Base-by-base conservation (phyloP, 2,113 vertebrate genomes). In the Labeo rohita region DNA sequence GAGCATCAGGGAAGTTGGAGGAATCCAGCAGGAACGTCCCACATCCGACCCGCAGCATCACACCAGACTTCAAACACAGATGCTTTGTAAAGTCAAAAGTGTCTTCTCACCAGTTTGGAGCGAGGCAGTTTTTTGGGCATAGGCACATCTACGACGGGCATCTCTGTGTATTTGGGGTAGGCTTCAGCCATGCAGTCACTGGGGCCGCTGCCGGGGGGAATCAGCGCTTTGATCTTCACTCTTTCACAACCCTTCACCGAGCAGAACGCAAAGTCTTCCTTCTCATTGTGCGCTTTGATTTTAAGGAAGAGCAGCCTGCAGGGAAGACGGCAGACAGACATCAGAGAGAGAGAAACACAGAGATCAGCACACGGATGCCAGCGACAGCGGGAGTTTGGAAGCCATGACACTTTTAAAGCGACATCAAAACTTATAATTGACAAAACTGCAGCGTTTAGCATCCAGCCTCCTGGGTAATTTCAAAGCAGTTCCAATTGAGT, bases 171-270 rank as follows among this genome's bases (percentile, higher is more conserved):
- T 88, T 86, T 93, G 68, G 98, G 98, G 54, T 99, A 99, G 54
- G 97, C 96, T 0, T 90, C 74, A 66, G 94, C 94, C 74, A 95
- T 91, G 89, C 98, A 99, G 95, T 99, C 94, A 0, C 98, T 98
- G 89, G 95, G 6, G 0, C 92, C 94, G 1, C 97, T 95, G 0
- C 93, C 92, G 88, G 90, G 94, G 0, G 98, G 98, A 75, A 99
- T 92, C 59, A 93, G 65, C 1, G 97, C 98, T 87, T 96, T 97
- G 84, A 99, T 96, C 92, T 96, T 96, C 11, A 99, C 94, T 61
- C 98, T 88, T 90, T 99, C 98, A 1, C 98, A 99, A 74, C 98
- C 98, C 85, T 96, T 96, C 52, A 94, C 86, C 0, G 98, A 99
- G 93, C 98, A 99, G 94, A 99, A 99, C 80, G 97, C 96, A 47